These are phyloP conservation scores for Pardosa pseudoannulata DNA, from an alignment of 2,888 invertebrate genomes.

Conservation along the genomic window DNA sequence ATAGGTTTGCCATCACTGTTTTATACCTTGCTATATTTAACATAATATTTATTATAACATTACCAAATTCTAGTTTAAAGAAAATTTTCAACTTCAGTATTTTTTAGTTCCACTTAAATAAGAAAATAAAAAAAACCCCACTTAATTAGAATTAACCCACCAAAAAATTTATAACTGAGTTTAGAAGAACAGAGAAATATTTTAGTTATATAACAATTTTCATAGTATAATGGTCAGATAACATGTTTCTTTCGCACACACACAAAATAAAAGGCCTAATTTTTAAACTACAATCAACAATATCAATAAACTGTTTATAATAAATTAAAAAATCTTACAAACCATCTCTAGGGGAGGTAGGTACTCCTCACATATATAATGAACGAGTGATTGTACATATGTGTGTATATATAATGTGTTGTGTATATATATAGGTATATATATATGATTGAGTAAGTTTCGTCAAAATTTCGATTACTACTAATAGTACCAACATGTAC, in stretches of 20 bases:
- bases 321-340: conserved; percentile 47
- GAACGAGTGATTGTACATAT: conserved; percentile 68
- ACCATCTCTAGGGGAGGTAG: conserved; percentile 56
- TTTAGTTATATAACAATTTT: too few relatives aligned
- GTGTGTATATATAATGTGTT: conserved; percentile 55
- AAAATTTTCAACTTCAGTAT: too few relatives aligned
- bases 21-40: too few relatives aligned
- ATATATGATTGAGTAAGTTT: conserved; percentile 60
- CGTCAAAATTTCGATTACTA: conserved; percentile 53
- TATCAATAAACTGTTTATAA: conserved; percentile 31
- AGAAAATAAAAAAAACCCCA: too few relatives aligned
- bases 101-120: too few relatives aligned
- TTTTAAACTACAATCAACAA: conserved; percentile 19
- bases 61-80: too few relatives aligned
- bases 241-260: neutral
- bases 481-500: conserved; percentile 55
- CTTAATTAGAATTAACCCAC: too few relatives aligned
- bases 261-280: conserved; percentile 15
- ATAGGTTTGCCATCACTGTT: too few relatives aligned
- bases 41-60: too few relatives aligned
- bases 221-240: neutral
- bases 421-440: conserved; percentile 35
- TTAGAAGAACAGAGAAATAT: too few relatives aligned
- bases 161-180: too few relatives aligned
- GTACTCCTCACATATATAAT: conserved; percentile 56